A percentile compares a stretch with the other conserved stretches of the same genome.
Evolutionary conservation across 2,113 vertebrate species (phyloP).

Genomic region (Eptesicus fuscus): DNA sequence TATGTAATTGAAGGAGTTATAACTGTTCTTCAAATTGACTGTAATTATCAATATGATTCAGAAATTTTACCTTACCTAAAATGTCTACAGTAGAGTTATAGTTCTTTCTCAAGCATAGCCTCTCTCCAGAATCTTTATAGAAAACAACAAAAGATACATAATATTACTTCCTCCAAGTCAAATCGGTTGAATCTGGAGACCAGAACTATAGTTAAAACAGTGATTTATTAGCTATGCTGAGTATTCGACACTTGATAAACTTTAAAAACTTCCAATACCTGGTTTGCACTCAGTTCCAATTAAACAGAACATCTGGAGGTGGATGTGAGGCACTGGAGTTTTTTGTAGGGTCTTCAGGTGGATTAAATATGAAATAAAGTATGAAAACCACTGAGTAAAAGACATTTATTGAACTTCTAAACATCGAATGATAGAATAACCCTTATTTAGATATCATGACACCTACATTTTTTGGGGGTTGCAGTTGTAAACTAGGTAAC

Average conservation of each 20-base stretch:
- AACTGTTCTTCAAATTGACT: background rate
- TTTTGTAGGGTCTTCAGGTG: background rate
- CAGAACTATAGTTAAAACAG: background rate
- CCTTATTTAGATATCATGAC: background rate
- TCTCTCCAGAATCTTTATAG: background rate
- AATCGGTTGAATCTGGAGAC: background rate
- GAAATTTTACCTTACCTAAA: background rate
- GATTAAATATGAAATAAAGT: background rate
- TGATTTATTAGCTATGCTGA: background rate
- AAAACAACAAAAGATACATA: background rate
- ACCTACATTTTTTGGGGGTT: background rate
- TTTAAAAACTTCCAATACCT: background rate
- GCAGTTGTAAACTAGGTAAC: background rate
- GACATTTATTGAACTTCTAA: background rate
- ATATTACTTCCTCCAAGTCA: background rate
- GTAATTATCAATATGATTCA: background rate
- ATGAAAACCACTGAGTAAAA: background rate
- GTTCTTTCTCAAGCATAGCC: background rate
- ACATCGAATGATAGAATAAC: background rate
- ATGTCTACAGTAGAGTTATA: background rate
- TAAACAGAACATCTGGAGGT: background rate
- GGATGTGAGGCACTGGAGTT: background rate
- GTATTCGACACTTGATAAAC: background rate
- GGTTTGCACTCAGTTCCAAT: background rate
- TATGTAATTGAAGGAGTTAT: background rate